phyloP scores from a whole-genome alignment of 1,140 invertebrate species.

The Drosophila tsacasi region DNA sequence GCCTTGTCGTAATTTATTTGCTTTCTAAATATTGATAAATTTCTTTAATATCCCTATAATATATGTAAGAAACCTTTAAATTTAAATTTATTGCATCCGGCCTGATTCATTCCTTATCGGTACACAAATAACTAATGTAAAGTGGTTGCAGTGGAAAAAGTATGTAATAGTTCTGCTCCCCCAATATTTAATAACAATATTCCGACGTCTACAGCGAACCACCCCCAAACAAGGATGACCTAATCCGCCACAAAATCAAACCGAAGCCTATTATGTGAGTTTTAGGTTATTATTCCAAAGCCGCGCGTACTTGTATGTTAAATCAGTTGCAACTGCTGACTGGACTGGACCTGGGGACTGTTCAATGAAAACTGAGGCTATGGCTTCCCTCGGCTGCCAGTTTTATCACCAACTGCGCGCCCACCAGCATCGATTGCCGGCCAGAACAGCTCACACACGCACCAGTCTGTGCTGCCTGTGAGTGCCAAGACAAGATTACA shows the following conservation, averaged over 20 bases:
- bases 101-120: not conserved
- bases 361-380: constrained; percentile 48
- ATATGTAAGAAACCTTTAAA: not conserved
- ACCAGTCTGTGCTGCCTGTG: not conserved
- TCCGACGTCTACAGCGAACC: not conserved
- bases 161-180: not conserved
- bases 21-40: too few species aligned
- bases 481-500: constrained; percentile 64
- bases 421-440: constrained; percentile 52
- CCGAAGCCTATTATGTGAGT: not conserved
- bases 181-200: not conserved
- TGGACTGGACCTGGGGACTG: constrained; percentile 19
- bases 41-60: too few species aligned
- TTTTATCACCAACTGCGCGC: constrained; percentile 44
- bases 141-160: not conserved
- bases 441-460: not conserved
- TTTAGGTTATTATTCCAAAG: constrained; percentile 14
- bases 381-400: constrained; percentile 49
- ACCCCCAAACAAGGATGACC: not conserved
- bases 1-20: too few species aligned
- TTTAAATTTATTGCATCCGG: not conserved
- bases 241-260: constrained; percentile 1
- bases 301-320: constrained; percentile 3
- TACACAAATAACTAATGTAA: not conserved
- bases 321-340: constrained; percentile 12